Evolutionary conservation across 30 jellyfish, hydroid and myxozoan species (phyloP).

Genomic region (Pseudorhiza aurosa): DNA sequence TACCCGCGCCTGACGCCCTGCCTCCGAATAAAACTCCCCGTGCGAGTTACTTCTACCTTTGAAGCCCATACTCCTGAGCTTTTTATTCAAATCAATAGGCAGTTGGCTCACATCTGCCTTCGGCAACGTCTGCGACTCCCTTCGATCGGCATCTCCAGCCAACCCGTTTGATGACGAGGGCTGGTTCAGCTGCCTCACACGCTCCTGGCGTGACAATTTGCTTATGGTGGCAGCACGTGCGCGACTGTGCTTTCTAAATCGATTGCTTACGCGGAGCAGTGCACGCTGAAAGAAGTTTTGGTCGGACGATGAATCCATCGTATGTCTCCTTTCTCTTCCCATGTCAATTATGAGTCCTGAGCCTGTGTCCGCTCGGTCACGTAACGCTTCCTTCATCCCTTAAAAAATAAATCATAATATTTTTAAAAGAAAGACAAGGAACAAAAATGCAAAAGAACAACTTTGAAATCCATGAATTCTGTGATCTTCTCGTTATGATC

Average conservation of each 20-base stretch:
- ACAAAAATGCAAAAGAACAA: too few species aligned
- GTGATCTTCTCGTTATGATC: too few species aligned
- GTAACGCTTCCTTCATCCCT: slow-evolving; percentile 12
- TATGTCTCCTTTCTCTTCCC: slow-evolving; percentile 61
- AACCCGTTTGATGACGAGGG: slow-evolving; percentile 36
- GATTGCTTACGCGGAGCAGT: slow-evolving; percentile 81
- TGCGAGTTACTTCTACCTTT: slow-evolving; percentile 44
- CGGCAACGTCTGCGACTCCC: neutral
- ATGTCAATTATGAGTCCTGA: slow-evolving; percentile 69
- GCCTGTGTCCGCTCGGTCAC: slow-evolving; percentile 52
- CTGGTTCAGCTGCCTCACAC: neutral
- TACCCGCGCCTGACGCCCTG: slow-evolving; percentile 30
- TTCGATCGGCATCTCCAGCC: neutral
- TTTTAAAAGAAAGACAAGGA: too few species aligned
- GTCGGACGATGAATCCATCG: slow-evolving; percentile 17
- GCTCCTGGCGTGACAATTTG: slow-evolving; percentile 18
- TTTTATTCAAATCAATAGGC: slow-evolving; percentile 8
- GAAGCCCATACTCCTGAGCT: neutral
- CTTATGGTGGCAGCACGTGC: slow-evolving; percentile 53
- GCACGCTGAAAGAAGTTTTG: slow-evolving; percentile 83
- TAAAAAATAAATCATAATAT: too few species aligned
- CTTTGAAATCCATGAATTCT: too few species aligned
- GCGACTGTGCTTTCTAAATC: slow-evolving; percentile 59
- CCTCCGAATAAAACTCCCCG: slow-evolving; percentile 28
- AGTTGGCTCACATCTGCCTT: neutral